Evolutionary conservation across 2,113 vertebrate genomes (phyloP).

Genomic region (Leuciscus idus): DNA sequence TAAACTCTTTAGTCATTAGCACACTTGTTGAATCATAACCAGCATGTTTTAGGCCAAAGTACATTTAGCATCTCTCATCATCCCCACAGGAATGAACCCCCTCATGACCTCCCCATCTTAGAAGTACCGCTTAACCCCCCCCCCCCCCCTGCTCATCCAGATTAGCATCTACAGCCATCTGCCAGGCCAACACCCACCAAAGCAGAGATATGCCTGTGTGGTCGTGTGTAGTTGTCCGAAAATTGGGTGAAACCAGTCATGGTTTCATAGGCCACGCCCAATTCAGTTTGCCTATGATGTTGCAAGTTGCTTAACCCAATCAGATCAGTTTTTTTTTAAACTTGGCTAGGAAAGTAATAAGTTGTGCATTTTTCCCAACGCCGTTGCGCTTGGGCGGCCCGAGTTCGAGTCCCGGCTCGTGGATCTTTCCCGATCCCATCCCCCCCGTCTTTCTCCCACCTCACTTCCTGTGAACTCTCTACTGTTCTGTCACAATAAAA

Average conservation of each 20-base stretch:
- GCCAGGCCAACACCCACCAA: not conserved
- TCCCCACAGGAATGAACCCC: not conserved
- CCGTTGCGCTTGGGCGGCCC: no score
- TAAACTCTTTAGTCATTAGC: not conserved
- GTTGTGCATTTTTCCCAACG: no score
- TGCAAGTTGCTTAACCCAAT: conserved; percentile 16
- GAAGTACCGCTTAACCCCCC: not conserved
- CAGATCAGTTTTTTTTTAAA: not conserved
- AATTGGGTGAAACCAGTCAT: conserved; percentile 8
- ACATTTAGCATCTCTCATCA: not conserved
- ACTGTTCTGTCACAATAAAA: no score
- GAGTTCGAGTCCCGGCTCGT: no score
- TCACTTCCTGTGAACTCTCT: no score
- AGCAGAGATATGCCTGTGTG: conserved; percentile 18
- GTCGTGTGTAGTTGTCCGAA: not conserved
- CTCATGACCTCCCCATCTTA: not conserved
- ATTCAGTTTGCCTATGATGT: not conserved
- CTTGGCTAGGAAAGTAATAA: not conserved
- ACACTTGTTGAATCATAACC: not conserved
- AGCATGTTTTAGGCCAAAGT: not conserved
- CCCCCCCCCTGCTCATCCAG: not conserved
- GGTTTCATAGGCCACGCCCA: not conserved
- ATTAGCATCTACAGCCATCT: conserved; percentile 44
- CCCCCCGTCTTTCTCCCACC: no score
- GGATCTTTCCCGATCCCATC: no score